Percentiles rank a stretch among this genome's conserved stretches.
Evolutionary conservation across 2,113 vertebrate genomes (phyloP).

Genomic region (Cheirogaleus medius): DNA sequence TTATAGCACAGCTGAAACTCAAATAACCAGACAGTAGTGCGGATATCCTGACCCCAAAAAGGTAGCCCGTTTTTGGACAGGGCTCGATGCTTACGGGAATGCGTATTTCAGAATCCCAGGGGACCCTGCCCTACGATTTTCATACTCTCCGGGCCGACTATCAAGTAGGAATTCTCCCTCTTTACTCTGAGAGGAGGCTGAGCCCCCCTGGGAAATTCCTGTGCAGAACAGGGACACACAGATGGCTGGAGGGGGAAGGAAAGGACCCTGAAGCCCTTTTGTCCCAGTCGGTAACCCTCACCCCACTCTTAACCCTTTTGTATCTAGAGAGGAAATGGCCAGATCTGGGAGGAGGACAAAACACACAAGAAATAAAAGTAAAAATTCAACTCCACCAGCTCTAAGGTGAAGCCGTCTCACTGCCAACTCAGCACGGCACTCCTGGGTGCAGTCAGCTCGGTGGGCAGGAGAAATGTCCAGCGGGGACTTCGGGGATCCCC

Average conservation of each 20-base stretch:
- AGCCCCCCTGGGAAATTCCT: neutral
- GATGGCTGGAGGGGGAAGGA: too few species aligned
- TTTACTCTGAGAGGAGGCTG: neutral
- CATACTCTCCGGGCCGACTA: neutral
- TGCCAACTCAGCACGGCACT: neutral
- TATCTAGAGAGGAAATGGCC: neutral
- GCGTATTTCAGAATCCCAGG: neutral
- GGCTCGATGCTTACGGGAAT: neutral
- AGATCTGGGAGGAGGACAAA: neutral
- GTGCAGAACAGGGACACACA: neutral
- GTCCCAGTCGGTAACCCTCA: neutral
- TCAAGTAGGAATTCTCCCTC: neutral
- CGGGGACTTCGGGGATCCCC: neutral
- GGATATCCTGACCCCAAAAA: neutral
- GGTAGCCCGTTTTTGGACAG: neutral
- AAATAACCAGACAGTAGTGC: neutral
- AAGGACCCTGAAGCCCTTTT: neutral
- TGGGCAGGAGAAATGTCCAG: neutral
- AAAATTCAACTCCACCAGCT: neutral
- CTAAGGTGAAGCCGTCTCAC: neutral
- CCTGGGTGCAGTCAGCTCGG: fast-evolving
- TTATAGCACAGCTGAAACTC: neutral
- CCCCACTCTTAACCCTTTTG: neutral
- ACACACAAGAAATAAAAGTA: neutral
- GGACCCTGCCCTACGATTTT: neutral